Percentiles rank a stretch among this genome's conserved stretches.
phyloP scores from a whole-genome alignment of 2,113 vertebrate genomes.

The Ammodytes dubius region DNA sequence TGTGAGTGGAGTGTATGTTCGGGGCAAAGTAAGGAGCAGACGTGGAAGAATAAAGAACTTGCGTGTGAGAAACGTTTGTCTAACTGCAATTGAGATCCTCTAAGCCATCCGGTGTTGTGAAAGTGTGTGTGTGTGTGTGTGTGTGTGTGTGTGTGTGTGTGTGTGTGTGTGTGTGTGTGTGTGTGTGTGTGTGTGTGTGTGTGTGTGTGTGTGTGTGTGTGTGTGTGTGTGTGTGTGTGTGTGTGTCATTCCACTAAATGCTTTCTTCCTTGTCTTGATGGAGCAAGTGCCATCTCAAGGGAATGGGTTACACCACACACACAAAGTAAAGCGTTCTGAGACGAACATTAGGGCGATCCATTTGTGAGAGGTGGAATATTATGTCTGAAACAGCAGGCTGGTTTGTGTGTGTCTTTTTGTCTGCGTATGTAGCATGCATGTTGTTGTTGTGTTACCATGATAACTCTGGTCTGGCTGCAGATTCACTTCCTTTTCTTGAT shows the following conservation, averaged over 20 bases:
- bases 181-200: too few species aligned
- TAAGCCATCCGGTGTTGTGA: conserved; percentile 63
- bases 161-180: conserved; percentile 13
- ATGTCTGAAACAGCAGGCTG: conserved; percentile 38
- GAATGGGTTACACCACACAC: conserved; percentile 68
- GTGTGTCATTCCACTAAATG: conserved; percentile 82
- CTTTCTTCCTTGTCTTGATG: conserved; percentile 82
- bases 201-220: too few species aligned
- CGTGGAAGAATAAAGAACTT: conserved; percentile 61
- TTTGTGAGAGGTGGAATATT: conserved; percentile 67
- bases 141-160: too few species aligned
- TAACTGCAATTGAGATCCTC: conserved; percentile 78
- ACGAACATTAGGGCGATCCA: conserved; percentile 76
- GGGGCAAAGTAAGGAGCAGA: conserved; percentile 50
- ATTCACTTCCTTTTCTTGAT: conserved; percentile 65
- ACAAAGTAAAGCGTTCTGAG: conserved; percentile 70
- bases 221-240: conserved; percentile 55
- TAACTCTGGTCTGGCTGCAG: conserved; percentile 73
- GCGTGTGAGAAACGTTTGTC: conserved; percentile 73
- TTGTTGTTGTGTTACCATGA: conserved; percentile 72
- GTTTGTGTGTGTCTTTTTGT: conserved; percentile 41
- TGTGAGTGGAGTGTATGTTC: conserved; percentile 66
- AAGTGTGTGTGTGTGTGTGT: conserved; percentile 7
- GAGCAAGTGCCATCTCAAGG: conserved; percentile 78
- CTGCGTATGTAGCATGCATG: conserved; percentile 25